Percentiles rank a stretch among this genome's conserved stretches.
Evolutionary conservation across 2,113 vertebrate genomes (phyloP).

Genomic region (Emberiza fucata): DNA sequence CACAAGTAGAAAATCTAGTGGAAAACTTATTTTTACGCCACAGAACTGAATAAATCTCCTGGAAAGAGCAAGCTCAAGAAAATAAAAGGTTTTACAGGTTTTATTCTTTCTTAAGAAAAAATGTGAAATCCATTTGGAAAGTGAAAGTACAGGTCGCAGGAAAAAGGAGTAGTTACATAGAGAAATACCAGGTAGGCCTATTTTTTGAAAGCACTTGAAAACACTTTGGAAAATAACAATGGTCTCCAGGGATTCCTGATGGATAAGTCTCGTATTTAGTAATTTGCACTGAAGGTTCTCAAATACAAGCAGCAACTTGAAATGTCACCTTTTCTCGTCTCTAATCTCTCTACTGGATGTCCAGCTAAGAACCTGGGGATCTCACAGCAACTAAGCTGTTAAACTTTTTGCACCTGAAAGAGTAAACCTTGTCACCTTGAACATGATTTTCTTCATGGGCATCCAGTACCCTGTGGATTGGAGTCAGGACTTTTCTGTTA

Average conservation of each 20-base stretch:
- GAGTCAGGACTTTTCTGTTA: neutral
- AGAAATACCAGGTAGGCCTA: neutral
- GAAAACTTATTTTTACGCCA: neutral
- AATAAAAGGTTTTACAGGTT: neutral
- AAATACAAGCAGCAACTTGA: neutral
- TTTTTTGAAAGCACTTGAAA: conserved; percentile 32
- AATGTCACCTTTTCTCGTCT: conserved; percentile 28
- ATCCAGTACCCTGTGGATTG: neutral
- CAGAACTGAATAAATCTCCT: neutral
- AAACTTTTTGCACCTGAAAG: neutral
- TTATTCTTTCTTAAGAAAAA: neutral
- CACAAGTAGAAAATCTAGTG: neutral
- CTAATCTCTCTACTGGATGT: neutral
- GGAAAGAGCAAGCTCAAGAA: neutral
- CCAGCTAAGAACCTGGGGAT: neutral
- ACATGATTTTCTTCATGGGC: neutral
- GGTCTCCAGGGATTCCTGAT: conserved; percentile 17
- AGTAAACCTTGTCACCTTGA: neutral
- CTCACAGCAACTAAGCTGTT: neutral
- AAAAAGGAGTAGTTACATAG: neutral
- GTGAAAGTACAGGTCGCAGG: neutral
- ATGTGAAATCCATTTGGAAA: conserved; percentile 5
- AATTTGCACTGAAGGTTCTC: conserved; percentile 10
- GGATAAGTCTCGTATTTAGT: neutral
- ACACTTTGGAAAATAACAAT: conserved; percentile 23